Percentiles rank a stretch among this genome's conserved stretches.
Evolutionary conservation across 2,113 vertebrate species (phyloP).

Genomic region (Caranx ignobilis): DNA sequence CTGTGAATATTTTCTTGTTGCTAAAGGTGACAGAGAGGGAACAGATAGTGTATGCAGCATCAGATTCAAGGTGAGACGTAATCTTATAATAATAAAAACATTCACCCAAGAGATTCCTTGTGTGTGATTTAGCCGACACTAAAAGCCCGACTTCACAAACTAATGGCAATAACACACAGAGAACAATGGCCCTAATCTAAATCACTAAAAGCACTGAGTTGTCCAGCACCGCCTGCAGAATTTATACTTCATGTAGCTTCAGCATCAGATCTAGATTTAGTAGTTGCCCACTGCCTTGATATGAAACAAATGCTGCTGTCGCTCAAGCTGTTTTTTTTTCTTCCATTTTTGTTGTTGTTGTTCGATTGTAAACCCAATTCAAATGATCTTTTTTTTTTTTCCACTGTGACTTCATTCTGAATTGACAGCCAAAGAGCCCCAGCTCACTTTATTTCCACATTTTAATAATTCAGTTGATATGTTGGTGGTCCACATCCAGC

Average conservation of each 20-base stretch:
- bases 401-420: background rate
- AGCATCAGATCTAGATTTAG: background rate
- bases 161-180: background rate
- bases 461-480: slow-evolving; percentile 20
- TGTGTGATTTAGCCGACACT: background rate
- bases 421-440: background rate
- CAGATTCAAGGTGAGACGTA: slow-evolving; percentile 9
- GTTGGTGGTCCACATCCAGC: slow-evolving; percentile 21
- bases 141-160: background rate
- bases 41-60: background rate
- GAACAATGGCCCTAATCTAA: background rate
- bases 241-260: background rate
- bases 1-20: slow-evolving; percentile 6
- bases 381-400: background rate
- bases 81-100: slow-evolving; percentile 13
- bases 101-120: background rate
- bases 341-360: too few species aligned
- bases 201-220: background rate
- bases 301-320: background rate
- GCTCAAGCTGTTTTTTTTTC: background rate
- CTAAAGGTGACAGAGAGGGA: background rate
- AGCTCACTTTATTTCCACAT: background rate
- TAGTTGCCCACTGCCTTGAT: background rate
- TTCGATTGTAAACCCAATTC: background rate
- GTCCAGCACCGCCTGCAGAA: background rate